Base-by-base conservation (phyloP, 2,888 invertebrate species). In the Agonopterix subpropinquella region DNA sequence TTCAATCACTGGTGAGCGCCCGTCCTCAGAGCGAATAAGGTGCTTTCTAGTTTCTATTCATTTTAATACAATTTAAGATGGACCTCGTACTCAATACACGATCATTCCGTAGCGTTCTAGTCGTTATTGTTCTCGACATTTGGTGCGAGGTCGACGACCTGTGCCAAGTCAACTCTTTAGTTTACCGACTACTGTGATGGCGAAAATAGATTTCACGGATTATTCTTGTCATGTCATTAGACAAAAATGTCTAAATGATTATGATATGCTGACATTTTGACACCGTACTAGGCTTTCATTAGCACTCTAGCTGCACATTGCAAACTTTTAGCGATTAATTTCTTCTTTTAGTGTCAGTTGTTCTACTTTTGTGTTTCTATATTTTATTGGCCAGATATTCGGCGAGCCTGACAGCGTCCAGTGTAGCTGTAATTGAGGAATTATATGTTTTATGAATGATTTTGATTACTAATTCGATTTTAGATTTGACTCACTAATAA, bases 101-200 rank as follows among this genome's bases (percentile, higher is more conserved):
- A 67, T 65, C 62, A 70, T 74, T 75, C 57, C 67, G 65, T 73
- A 70, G 61, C 67, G 69, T 62, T 71, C 69, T 69, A 75, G 76
- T 63, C 72, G 70, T 77, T 80, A 82, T 83, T 85, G 82, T 85
- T 83, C 77, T 81, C 77, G 73, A 74, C 75, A 80, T 83, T 83
- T 76, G 75, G 77, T 74, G 59, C 66, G 68, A 69, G 84, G 80
- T 81, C 80, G 65, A 66, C 62, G 82, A 80, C 79, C 80, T 66
- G 58, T 58, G 67, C 75, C 73, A 73, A 48, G 45, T 76, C 73
- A 74, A 72, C 74, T 76, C 65, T 77, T 76, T 77, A 70, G 65
- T 77, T 76, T 77, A 70, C 69, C 55, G 67, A 67, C 69, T 28
- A 28, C 28, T 69, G 72, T 65, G 63, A 65, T 67, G 53, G 56